A percentile compares a stretch with the other conserved stretches of the same genome.
phyloP scores from a whole-genome alignment of 2,888 invertebrate genomes.

The Troilus luridus region DNA sequence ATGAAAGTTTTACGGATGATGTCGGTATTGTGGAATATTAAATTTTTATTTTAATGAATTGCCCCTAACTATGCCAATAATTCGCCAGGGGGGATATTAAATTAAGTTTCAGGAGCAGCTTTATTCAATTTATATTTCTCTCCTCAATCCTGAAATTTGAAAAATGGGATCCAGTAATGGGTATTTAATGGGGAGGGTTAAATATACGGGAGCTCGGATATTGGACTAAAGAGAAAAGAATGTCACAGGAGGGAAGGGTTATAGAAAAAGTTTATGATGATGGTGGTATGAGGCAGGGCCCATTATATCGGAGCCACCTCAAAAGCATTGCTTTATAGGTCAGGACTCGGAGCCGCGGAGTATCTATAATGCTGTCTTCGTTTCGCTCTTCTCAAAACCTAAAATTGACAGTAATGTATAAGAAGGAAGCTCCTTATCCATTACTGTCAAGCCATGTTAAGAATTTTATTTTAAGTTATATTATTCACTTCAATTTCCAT shows the following conservation, averaged over 20 bases:
- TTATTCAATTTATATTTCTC: slow-evolving; percentile 37
- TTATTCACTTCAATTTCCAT: neutral
- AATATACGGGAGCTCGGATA: slow-evolving; percentile 32
- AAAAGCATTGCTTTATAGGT: slow-evolving; percentile 37
- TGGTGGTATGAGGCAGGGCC: slow-evolving; percentile 14
- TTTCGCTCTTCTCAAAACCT: neutral
- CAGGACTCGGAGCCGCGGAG: neutral
- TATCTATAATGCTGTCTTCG: neutral
- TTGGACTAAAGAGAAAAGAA: slow-evolving; percentile 44
- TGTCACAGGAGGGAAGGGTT: slow-evolving; percentile 37
- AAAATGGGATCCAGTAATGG: slow-evolving; percentile 31
- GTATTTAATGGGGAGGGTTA: slow-evolving; percentile 40
- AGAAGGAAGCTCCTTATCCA: neutral
- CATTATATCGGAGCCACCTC: slow-evolving; percentile 1
- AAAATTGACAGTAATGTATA: neutral
- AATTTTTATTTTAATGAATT: neutral
- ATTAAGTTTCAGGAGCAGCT: neutral
- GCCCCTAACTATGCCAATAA: neutral
- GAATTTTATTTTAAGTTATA: neutral
- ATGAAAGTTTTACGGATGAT: neutral
- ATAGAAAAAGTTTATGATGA: slow-evolving; percentile 37
- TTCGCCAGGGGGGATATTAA: neutral
- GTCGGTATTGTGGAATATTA: neutral
- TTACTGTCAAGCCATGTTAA: neutral
- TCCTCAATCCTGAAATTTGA: slow-evolving; percentile 26